These are phyloP conservation scores for Drosophila sp. DNA, from an alignment of 1,140 invertebrate species.

Conservation along the genomic window DNA sequence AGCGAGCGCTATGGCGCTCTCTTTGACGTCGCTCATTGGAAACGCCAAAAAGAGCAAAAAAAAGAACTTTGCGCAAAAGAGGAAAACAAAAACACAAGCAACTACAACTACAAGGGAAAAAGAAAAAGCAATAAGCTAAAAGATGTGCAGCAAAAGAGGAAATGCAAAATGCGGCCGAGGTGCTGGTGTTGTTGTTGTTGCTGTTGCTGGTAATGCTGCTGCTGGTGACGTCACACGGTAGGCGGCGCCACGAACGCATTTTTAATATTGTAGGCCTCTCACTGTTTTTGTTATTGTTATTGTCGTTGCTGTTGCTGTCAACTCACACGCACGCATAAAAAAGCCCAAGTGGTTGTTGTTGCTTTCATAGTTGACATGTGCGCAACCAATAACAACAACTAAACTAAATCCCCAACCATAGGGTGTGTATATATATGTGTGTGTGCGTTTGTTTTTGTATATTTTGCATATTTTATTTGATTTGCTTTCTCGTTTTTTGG, in stretches of 20 bases:
- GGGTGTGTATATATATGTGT: conserved; percentile 29
- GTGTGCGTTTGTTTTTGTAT: conserved; percentile 63
- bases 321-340: conserved; percentile 28
- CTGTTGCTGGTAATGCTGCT: conserved; percentile 21
- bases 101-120: conserved; percentile 47
- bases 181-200: conserved; percentile 16
- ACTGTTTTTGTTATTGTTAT: conserved; percentile 27
- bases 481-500: conserved; percentile 70
- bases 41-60: conserved; percentile 46
- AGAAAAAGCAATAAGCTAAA: conserved; percentile 45
- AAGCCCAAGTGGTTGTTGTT: conserved; percentile 51
- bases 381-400: conserved; percentile 80
- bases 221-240: conserved; percentile 70
- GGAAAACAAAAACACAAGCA: conserved; percentile 14
- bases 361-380: conserved; percentile 56
- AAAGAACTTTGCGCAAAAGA: conserved; percentile 39
- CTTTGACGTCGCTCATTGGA: conserved; percentile 48
- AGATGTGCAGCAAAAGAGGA: conserved; percentile 53
- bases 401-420: conserved; percentile 57
- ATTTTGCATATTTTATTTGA: conserved; percentile 80
- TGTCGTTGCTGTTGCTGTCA: conserved; percentile 30
- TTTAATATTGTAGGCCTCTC: conserved; percentile 66
- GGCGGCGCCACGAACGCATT: conserved; percentile 78
- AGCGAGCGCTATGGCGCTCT: conserved; percentile 45
- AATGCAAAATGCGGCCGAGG: conserved; percentile 66